Evolutionary conservation across 2,113 vertebrate genomes (phyloP).

Genomic region (Cygnus buccinator): DNA sequence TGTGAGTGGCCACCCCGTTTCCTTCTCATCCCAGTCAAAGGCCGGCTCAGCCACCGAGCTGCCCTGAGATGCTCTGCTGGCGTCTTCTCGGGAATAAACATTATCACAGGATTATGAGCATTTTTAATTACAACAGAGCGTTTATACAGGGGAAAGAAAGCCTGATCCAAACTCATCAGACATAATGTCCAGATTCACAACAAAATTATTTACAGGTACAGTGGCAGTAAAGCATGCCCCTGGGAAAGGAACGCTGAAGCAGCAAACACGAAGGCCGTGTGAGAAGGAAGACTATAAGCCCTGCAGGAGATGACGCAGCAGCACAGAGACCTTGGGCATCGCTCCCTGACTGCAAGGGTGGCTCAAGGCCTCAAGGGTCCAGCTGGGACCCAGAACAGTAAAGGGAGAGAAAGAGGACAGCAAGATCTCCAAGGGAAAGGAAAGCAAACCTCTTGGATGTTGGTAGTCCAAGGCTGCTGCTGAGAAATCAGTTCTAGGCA

Average conservation of each 20-base stretch:
- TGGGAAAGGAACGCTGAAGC: background rate
- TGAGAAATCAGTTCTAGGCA: background rate
- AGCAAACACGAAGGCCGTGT: background rate
- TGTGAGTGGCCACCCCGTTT: background rate
- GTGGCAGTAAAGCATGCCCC: background rate
- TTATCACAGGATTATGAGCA: background rate
- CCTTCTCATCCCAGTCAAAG: slow-evolving; percentile 39
- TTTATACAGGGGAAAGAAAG: background rate
- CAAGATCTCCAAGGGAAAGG: background rate
- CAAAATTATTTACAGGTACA: background rate
- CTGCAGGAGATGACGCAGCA: background rate
- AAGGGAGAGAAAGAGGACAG: background rate
- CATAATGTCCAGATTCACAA: background rate
- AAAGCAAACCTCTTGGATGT: background rate
- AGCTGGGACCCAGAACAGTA: background rate
- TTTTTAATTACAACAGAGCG: background rate
- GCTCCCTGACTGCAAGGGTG: background rate
- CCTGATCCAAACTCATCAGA: background rate
- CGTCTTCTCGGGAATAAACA: background rate
- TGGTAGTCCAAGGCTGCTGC: background rate
- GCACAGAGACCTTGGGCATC: background rate
- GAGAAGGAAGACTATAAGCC: background rate
- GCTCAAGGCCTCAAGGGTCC: background rate
- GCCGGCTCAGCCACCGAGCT: accelerated
- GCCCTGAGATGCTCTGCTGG: background rate